Base-by-base conservation (phyloP, 2,797 vertebrate species). In the Enteromius viviparus region DNA sequence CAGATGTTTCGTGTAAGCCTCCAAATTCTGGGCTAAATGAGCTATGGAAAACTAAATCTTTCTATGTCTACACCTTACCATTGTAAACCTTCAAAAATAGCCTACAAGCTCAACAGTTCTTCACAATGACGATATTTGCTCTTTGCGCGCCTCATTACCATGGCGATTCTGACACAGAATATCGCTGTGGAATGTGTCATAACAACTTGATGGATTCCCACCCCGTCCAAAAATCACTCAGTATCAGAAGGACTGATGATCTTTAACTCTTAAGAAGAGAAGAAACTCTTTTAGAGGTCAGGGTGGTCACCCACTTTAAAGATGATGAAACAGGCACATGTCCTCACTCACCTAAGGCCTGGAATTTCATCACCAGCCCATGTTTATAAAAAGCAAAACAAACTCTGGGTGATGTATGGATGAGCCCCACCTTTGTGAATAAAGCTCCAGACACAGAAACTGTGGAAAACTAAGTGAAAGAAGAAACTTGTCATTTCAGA, bases 1-100 rank as follows among this genome's bases (percentile, higher is more conserved):
- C 90, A 92, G 91, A 91, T 93, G 91, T 87, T 89, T 88, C 75
- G 76, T 78, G 47, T 83, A 86, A 88, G 84, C 83, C 77, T 72
- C 82, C 53, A 72, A 81, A 83, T 87, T 81, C 58, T 75, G 71
- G 81, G 85, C 82, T 88, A 89, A 91, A 90, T 85, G 88, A 84
- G 84, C 74, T 91, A 90, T 87, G 85, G 83, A 89, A 78, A 80
- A 80, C 81, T 89, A 90, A 87, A 86, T 82, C 6, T 80, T 58
- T 71, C 78, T 87, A 37, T 80, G 65, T 88, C 83, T 90, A 88
- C 77, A 85, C 91, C 88, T 89, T 17, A 40, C 90, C 86, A 89
- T 88, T 91, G 87, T 91, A 77, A 78, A 85, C 87, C 80, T 53
- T 79, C 78, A 80, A 74, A 88, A 83, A 87, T 87, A 88, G 90